phyloP scores from a whole-genome alignment of 2,113 vertebrate species.

The Mystacornis crossleyi region DNA sequence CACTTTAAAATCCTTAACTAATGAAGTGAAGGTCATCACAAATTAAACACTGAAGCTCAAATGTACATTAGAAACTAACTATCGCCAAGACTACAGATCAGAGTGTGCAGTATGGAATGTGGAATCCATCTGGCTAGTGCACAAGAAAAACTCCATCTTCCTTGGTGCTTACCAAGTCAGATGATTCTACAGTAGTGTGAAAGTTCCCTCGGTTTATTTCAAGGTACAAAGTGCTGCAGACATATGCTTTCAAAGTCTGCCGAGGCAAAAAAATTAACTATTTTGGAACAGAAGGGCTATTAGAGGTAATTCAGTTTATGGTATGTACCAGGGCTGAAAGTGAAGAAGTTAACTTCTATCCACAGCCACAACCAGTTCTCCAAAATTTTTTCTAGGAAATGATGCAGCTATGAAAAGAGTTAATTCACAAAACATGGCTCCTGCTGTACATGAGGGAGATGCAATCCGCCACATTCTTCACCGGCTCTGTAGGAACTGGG shows the following conservation, averaged over 20 bases:
- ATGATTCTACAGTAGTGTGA: constrained; percentile 17
- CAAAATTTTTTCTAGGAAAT: background rate
- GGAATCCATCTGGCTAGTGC: background rate
- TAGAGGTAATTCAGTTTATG: background rate
- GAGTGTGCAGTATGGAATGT: background rate
- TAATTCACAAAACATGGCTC: background rate
- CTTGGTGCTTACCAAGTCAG: background rate
- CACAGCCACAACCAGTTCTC: background rate
- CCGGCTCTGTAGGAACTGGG: background rate
- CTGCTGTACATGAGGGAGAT: background rate
- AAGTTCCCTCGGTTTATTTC: constrained; percentile 22
- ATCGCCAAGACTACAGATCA: background rate
- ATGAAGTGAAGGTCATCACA: background rate
- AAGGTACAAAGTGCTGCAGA: background rate
- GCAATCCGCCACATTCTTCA: background rate
- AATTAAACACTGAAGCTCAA: background rate
- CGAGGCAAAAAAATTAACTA: background rate
- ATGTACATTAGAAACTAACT: background rate
- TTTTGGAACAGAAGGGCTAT: background rate
- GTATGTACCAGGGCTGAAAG: background rate
- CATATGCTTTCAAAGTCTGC: background rate
- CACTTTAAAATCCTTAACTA: background rate
- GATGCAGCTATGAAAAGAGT: background rate
- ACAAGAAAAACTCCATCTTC: background rate
- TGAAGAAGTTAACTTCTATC: background rate